These are phyloP conservation scores for Rhopalosiphum padi DNA, from an alignment of 1,140 invertebrate genomes.

Conservation along the genomic window DNA sequence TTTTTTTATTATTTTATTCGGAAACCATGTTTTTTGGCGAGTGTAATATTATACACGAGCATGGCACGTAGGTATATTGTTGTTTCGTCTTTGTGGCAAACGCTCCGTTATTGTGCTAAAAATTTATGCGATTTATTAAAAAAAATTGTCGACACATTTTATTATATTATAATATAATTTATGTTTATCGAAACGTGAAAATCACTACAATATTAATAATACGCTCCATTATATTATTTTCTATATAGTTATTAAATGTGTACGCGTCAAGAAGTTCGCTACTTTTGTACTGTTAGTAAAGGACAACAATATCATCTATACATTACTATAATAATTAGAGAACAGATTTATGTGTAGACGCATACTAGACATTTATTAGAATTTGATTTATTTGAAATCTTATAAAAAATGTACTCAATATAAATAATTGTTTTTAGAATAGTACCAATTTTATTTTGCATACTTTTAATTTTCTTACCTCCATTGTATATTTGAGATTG, in stretches of 20 bases:
- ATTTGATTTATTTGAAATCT: too few species aligned
- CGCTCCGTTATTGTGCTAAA: not conserved
- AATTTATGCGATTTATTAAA: not conserved
- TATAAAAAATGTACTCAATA: too few species aligned
- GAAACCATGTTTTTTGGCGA: not conserved
- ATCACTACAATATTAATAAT: not conserved
- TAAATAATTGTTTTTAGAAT: too few species aligned
- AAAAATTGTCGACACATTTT: not conserved
- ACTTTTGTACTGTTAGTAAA: not conserved
- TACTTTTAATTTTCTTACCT: not conserved
- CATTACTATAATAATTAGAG: not conserved
- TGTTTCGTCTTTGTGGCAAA: not conserved
- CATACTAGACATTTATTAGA: too few species aligned
- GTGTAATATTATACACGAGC: not conserved
- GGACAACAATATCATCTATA: not conserved
- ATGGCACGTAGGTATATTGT: not conserved
- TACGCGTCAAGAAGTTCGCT: not conserved
- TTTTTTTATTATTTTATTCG: not conserved
- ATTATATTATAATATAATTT: not conserved
- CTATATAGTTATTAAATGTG: not conserved
- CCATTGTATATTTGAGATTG: not conserved
- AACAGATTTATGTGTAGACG: not conserved
- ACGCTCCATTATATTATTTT: not conserved
- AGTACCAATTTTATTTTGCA: not conserved
- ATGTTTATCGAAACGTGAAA: not conserved